These are phyloP conservation scores for Drosophila histrio DNA, from an alignment of 2,888 invertebrate species.

Conservation along the genomic window DNA sequence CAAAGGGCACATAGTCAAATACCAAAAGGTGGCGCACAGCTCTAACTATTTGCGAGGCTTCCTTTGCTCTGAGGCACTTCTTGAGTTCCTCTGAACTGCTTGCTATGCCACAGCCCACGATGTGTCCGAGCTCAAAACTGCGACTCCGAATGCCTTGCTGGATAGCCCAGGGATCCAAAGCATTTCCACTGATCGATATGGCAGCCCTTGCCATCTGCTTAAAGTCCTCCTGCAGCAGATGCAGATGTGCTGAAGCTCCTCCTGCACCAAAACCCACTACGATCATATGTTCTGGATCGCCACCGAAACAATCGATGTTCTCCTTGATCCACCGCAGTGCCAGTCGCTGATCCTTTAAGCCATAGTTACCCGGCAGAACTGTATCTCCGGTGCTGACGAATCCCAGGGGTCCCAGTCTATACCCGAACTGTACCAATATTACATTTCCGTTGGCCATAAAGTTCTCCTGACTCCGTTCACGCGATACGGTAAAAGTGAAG, in stretches of 20 bases:
- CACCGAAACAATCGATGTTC: conserved; percentile 83
- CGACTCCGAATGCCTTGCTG: conserved; percentile 85
- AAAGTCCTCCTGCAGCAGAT: conserved; percentile 86
- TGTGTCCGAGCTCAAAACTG: conserved; percentile 86
- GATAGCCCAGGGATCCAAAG: conserved; percentile 87
- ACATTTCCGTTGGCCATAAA: conserved; percentile 87
- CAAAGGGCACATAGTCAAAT: conserved; percentile 88
- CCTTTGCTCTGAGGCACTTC: conserved; percentile 2
- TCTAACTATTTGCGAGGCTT: conserved; percentile 76
- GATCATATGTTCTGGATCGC: conserved; percentile 87
- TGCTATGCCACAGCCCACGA: conserved; percentile 88
- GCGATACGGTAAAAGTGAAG: conserved; percentile 87
- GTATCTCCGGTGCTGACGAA: conserved; percentile 91
- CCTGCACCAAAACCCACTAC: conserved; percentile 90
- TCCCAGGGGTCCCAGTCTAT: conserved; percentile 89
- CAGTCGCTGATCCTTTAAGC: conserved; percentile 55
- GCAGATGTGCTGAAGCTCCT: conserved; percentile 90
- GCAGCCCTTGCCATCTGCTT: conserved; percentile 54
- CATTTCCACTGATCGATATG: conserved; percentile 88
- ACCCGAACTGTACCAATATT: conserved; percentile 89
- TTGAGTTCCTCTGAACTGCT: conserved; percentile 85
- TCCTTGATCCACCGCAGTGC: conserved; percentile 54
- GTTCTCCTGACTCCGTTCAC: conserved; percentile 85
- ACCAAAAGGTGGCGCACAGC: conserved; percentile 62
- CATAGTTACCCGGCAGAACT: conserved; percentile 85